These are phyloP conservation scores for Microcebus lehilahytsara DNA, from an alignment of 2,113 vertebrate genomes.

Conservation along the genomic window DNA sequence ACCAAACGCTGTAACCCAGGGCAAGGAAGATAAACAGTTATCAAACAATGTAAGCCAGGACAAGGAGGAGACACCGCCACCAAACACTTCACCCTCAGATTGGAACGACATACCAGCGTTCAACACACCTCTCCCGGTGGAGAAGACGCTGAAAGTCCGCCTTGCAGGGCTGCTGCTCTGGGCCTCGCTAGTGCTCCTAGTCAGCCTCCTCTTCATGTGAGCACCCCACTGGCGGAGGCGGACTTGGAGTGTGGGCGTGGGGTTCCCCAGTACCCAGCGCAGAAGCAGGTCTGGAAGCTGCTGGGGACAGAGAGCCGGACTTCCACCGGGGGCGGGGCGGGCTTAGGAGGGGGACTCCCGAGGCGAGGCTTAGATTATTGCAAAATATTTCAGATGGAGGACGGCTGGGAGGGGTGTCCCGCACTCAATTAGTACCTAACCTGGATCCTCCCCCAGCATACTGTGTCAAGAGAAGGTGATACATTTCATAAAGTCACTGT, in stretches of 20 bases:
- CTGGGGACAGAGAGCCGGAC: not conserved
- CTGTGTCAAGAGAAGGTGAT: not conserved
- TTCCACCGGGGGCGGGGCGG: not conserved
- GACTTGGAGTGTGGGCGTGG: not conserved
- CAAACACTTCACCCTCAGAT: too few species aligned
- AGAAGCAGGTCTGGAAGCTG: not conserved
- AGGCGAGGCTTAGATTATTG: not conserved
- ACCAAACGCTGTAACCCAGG: not conserved
- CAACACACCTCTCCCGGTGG: fast-evolving
- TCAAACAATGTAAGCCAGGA: too few species aligned
- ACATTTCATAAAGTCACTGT: not conserved
- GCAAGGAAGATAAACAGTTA: not conserved
- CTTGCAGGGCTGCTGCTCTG: slow-evolving; percentile 35
- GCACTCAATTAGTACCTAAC: not conserved
- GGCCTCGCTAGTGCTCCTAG: not conserved
- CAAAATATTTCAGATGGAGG: not conserved
- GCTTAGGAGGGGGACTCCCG: not conserved
- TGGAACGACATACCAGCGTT: too few species aligned
- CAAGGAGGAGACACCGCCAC: not conserved
- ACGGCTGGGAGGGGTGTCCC: not conserved
- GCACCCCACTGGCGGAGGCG: not conserved
- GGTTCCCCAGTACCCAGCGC: not conserved
- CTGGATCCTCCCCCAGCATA: slow-evolving; percentile 9
- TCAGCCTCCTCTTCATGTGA: slow-evolving; percentile 8
- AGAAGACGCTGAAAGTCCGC: not conserved